Conservation (phyloP, 2,888 invertebrate genomes). For the Tholera decimalis region DNA sequence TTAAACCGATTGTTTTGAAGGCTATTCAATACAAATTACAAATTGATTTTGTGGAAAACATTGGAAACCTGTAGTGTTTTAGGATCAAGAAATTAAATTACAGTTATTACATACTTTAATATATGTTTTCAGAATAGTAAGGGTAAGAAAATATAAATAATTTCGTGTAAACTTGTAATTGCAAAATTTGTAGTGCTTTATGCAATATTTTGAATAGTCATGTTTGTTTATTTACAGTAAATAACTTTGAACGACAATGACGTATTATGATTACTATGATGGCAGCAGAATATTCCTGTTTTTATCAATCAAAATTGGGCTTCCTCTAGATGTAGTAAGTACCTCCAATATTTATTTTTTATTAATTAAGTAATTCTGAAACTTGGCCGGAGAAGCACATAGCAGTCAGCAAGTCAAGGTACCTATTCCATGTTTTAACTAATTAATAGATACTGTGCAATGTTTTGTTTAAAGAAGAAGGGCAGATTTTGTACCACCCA, state of each 20-base stretch:
- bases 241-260: slow-evolving; percentile 70
- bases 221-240: slow-evolving; percentile 53
- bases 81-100: slow-evolving; percentile 55
- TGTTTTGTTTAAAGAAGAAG: too few species aligned
- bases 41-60: slow-evolving; percentile 51
- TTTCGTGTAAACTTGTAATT: slow-evolving; percentile 7
- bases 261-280: slow-evolving; percentile 91
- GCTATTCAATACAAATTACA: slow-evolving; percentile 20
- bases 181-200: background rate
- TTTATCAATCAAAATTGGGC: slow-evolving; percentile 93
- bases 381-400: background rate
- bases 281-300: slow-evolving; percentile 94
- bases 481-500: too few species aligned
- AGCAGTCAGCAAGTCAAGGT: background rate
- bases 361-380: background rate
- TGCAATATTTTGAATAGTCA: background rate
- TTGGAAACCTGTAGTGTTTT: slow-evolving; percentile 54
- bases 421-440: too few species aligned
- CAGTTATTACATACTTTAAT: slow-evolving; percentile 21
- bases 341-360: background rate
- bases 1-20: slow-evolving; percentile 12
- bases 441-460: too few species aligned
- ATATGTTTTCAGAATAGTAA: slow-evolving; percentile 20
- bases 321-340: slow-evolving; percentile 96
- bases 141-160: slow-evolving; percentile 28